Conservation (phyloP, 2,888 invertebrate genomes). For the Papilio demoleus region DNA sequence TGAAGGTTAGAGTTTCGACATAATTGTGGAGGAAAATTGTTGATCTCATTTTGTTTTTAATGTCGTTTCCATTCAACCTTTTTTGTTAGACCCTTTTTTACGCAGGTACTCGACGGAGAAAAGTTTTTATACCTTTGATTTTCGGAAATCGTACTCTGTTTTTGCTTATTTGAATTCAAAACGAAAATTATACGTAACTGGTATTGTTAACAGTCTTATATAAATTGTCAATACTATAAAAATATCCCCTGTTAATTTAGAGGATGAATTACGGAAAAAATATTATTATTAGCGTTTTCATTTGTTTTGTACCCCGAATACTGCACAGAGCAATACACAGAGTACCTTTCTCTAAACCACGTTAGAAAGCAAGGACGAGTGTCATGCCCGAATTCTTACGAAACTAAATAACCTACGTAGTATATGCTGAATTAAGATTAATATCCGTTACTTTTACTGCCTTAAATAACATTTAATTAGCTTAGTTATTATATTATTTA, state of each 20-base stretch:
- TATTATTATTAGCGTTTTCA: too few relatives aligned
- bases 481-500: background rate
- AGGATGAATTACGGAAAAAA: too few relatives aligned
- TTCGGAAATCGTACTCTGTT: background rate
- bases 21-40: slow-evolving; percentile 2
- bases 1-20: slow-evolving; percentile 12
- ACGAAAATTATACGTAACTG: background rate
- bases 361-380: slow-evolving; percentile 20
- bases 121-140: background rate
- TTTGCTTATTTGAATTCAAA: background rate
- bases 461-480: background rate
- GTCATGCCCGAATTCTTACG: background rate
- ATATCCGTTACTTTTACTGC: too few relatives aligned
- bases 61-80: slow-evolving; percentile 14
- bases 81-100: slow-evolving; percentile 9
- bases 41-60: slow-evolving; percentile 15
- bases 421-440: background rate
- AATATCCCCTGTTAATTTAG: too few relatives aligned
- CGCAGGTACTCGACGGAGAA: background rate
- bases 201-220: too few relatives aligned
- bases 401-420: background rate
- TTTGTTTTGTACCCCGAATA: too few relatives aligned
- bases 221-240: too few relatives aligned
- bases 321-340: background rate
- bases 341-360: background rate